Conservation (phyloP, 2,888 invertebrate species). For the Sialis fuliginosa region DNA sequence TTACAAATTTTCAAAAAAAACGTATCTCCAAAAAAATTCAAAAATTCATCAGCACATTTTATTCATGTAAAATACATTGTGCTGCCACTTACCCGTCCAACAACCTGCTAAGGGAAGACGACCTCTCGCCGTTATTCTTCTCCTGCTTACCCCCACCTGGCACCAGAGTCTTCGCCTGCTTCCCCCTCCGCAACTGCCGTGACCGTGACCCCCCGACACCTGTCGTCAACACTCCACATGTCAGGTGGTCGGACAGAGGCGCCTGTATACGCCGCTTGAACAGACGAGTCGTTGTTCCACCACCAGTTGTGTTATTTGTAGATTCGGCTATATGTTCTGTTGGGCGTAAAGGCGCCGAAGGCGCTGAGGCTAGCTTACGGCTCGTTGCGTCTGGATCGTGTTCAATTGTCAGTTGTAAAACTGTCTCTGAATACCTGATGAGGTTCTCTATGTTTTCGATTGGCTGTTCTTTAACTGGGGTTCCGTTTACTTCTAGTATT, state of each 20-base stretch:
- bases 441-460: slow-evolving; percentile 62
- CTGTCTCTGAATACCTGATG: slow-evolving; percentile 50
- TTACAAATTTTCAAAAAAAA: too few relatives aligned
- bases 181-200: slow-evolving; percentile 31
- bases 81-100: slow-evolving; percentile 44
- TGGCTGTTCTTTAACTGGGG: slow-evolving; percentile 64
- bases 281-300: slow-evolving; percentile 15
- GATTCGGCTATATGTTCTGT: slow-evolving; percentile 5
- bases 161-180: slow-evolving; percentile 16
- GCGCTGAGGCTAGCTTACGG: slow-evolving; percentile 23
- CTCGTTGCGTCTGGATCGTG: slow-evolving; percentile 65
- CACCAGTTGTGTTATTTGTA: slow-evolving; percentile 11
- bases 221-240: background rate
- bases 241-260: slow-evolving; percentile 12
- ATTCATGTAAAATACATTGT: too few relatives aligned
- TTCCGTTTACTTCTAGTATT: slow-evolving; percentile 84
- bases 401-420: slow-evolving; percentile 75
- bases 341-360: slow-evolving; percentile 1
- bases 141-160: slow-evolving; percentile 18
- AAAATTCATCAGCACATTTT: too few relatives aligned
- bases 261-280: slow-evolving; percentile 31
- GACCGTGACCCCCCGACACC: slow-evolving; percentile 28
- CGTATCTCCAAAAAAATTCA: too few relatives aligned
- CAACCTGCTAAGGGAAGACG: slow-evolving; percentile 71
- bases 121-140: slow-evolving; percentile 50